phyloP scores from a whole-genome alignment of 1,140 invertebrate genomes.

The Pectinophora gossypiella region DNA sequence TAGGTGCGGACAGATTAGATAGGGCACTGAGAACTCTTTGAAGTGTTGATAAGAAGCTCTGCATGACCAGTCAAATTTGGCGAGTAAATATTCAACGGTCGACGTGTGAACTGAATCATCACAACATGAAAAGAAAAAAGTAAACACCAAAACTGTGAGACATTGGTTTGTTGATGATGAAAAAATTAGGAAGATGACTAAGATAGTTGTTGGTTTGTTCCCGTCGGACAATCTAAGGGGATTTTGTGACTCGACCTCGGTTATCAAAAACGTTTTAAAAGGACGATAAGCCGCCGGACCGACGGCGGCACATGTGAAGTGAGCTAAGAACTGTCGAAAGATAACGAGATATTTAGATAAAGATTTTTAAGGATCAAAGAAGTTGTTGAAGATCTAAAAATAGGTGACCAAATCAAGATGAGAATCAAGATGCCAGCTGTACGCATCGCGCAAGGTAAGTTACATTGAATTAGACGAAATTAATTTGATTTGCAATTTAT shows the following conservation, averaged over 20 bases:
- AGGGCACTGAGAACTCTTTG: conserved; percentile 48
- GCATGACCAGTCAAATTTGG: conserved; percentile 49
- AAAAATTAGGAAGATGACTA: conserved; percentile 52
- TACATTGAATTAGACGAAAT: conserved; percentile 10
- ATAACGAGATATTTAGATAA: conserved; percentile 61
- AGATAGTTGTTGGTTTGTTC: conserved; percentile 26
- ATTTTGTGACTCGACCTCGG: conserved; percentile 47
- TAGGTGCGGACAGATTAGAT: conserved; percentile 60
- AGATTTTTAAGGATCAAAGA: conserved; percentile 56
- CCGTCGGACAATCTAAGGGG: conserved; percentile 57
- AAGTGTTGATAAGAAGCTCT: conserved; percentile 60
- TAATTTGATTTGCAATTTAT: conserved; percentile 11
- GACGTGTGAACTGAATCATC: conserved; percentile 30
- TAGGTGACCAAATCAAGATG: conserved; percentile 84
- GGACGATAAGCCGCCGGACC: conserved; percentile 61
- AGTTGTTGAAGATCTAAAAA: conserved; percentile 69
- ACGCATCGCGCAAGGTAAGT: conserved; percentile 92
- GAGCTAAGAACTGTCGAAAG: conserved; percentile 46
- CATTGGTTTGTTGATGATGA: conserved; percentile 29
- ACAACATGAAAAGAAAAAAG: conserved; percentile 71
- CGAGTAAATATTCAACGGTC: conserved; percentile 37
- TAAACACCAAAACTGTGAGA: conserved; percentile 23
- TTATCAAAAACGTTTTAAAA: conserved; percentile 62
- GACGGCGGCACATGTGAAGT: conserved; percentile 68
- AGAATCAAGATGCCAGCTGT: conserved; percentile 97